phyloP scores from a whole-genome alignment of 2,113 vertebrate genomes.

The Triplophysa siluroides region DNA sequence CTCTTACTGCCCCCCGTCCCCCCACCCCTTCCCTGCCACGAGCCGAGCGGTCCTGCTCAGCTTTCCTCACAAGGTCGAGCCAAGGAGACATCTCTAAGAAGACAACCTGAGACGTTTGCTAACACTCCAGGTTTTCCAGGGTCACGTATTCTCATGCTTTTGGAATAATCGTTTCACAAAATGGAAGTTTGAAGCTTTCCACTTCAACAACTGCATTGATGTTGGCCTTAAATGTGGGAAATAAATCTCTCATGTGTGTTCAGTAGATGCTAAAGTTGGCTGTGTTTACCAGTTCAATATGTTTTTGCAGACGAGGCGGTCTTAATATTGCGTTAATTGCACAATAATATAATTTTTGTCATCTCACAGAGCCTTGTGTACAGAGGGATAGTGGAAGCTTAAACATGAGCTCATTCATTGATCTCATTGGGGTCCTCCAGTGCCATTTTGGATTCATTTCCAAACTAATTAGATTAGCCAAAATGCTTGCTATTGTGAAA shows the following conservation, averaged over 20 bases:
- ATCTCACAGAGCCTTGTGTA: slow-evolving; percentile 20
- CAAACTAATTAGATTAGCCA: slow-evolving; percentile 28
- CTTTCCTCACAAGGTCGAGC: slow-evolving; percentile 67
- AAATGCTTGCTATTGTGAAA: slow-evolving; percentile 4
- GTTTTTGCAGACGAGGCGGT: neutral
- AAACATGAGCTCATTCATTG: slow-evolving; percentile 18
- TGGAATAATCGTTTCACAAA: neutral
- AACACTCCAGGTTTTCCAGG: neutral
- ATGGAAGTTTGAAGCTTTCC: neutral
- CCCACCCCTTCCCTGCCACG: slow-evolving; percentile 5
- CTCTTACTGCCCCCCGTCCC: slow-evolving; percentile 33
- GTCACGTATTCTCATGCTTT: neutral
- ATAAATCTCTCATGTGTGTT: neutral
- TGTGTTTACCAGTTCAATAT: neutral
- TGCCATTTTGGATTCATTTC: slow-evolving; percentile 28
- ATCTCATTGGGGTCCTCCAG: slow-evolving; percentile 16
- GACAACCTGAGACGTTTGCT: slow-evolving; percentile 36
- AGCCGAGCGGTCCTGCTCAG: slow-evolving; percentile 56
- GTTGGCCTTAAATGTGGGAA: neutral
- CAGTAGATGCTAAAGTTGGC: neutral
- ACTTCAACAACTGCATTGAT: neutral
- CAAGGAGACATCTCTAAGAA: slow-evolving; percentile 62
- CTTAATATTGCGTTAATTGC: slow-evolving; percentile 29
- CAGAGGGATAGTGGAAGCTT: slow-evolving; percentile 1
- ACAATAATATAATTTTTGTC: slow-evolving; percentile 37